Percentiles rank a stretch among this genome's conserved stretches.
These are phyloP conservation scores for Neopelma chrysocephalum DNA, from an alignment of 2,797 vertebrate species.

Conservation along the genomic window DNA sequence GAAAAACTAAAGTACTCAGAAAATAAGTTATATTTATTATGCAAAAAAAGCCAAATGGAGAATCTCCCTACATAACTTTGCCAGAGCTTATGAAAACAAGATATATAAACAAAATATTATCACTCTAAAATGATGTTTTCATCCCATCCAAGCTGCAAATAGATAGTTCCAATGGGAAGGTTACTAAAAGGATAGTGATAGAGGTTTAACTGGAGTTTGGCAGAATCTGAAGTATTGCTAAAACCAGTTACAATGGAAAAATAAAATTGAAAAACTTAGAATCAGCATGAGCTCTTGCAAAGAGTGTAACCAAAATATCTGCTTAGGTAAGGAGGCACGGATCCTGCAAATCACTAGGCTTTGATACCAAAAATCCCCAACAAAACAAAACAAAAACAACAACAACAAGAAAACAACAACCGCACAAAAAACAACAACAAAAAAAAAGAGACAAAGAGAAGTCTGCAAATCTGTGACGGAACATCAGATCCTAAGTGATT, in stretches of 20 bases:
- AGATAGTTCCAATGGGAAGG: not conserved
- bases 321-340: not conserved
- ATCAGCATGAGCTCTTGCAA: not conserved
- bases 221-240: not conserved
- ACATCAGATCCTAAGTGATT: not conserved
- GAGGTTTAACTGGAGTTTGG: not conserved
- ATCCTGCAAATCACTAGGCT: not conserved
- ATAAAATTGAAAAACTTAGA: not conserved
- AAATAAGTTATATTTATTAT: not conserved
- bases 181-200: not conserved
- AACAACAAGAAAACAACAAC: too few relatives aligned
- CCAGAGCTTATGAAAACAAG: not conserved
- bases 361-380: not conserved
- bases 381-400: too few relatives aligned
- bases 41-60: not conserved
- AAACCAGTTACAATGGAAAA: not conserved
- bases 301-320: not conserved
- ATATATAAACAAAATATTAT: not conserved
- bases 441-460: not conserved
- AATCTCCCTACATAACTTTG: not conserved
- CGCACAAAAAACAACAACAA: not conserved
- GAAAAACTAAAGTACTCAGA: not conserved
- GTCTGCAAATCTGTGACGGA: not conserved
- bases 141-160: not conserved
- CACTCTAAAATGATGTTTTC: not conserved